phyloP scores from a whole-genome alignment of 2,113 vertebrate genomes.

The Oreochromis aureus region DNA sequence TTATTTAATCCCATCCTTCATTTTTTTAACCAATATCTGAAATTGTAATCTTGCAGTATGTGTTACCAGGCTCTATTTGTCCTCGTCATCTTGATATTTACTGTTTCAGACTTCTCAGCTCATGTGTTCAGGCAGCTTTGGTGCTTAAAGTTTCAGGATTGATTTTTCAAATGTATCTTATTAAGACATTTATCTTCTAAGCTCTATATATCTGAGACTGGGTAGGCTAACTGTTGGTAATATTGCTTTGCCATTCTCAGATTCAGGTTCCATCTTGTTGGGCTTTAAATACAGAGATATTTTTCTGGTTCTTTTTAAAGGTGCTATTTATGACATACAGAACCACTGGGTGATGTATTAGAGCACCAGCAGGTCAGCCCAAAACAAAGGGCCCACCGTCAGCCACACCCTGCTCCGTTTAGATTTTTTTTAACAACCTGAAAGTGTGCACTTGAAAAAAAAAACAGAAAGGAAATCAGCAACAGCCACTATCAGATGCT shows the following conservation, averaged over 20 bases:
- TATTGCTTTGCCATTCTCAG: background rate
- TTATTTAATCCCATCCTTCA: background rate
- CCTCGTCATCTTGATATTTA: background rate
- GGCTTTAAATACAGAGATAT: background rate
- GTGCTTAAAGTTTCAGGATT: background rate
- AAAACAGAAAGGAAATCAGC: background rate
- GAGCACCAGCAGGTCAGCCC: background rate
- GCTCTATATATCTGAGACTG: background rate
- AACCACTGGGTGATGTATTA: background rate
- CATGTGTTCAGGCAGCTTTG: background rate
- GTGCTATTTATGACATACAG: background rate
- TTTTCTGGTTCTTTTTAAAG: background rate
- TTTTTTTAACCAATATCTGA: background rate
- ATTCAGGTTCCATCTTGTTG: background rate
- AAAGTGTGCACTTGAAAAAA: background rate
- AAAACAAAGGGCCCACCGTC: background rate
- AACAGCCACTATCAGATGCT: background rate
- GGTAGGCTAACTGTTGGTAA: background rate
- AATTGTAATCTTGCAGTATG: constrained; percentile 18
- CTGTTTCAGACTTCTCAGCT: background rate
- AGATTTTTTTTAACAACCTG: background rate
- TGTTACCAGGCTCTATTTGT: background rate
- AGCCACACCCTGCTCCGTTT: background rate
- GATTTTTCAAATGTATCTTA: background rate
- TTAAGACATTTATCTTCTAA: background rate